These are phyloP conservation scores for Eulemur coronatus DNA, from an alignment of 2,797 vertebrate genomes.

Conservation along the genomic window DNA sequence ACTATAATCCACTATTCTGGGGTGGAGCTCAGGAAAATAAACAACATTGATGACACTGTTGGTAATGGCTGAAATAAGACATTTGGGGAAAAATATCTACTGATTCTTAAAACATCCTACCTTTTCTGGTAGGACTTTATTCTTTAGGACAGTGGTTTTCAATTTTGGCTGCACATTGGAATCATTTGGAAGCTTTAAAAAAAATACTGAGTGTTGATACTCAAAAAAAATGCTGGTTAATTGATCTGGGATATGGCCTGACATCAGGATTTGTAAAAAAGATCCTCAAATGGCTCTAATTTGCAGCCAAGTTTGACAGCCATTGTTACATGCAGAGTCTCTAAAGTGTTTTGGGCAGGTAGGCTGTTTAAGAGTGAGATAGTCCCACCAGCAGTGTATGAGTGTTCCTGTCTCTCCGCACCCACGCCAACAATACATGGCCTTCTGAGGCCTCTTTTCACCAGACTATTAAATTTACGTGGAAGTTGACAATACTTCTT, in stretches of 20 bases:
- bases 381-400: background rate
- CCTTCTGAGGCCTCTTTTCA: background rate
- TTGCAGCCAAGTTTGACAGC: background rate
- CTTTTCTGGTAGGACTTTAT: background rate
- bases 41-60: background rate
- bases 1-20: background rate
- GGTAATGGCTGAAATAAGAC: background rate
- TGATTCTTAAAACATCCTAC: background rate
- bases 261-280: background rate
- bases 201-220: background rate
- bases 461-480: background rate
- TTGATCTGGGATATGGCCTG: background rate
- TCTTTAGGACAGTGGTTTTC: background rate
- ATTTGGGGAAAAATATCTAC: background rate
- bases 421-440: no score
- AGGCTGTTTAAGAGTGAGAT: background rate
- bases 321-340: background rate
- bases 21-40: background rate
- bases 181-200: background rate
- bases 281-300: background rate
- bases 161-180: background rate
- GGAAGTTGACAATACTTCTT: background rate
- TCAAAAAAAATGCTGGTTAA: background rate
- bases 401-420: no score
- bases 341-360: background rate